Percentiles rank a stretch among this genome's conserved stretches.
Conservation (phyloP, 2,888 invertebrate genomes). For the Himalopsyche kuldschensis region DNA sequence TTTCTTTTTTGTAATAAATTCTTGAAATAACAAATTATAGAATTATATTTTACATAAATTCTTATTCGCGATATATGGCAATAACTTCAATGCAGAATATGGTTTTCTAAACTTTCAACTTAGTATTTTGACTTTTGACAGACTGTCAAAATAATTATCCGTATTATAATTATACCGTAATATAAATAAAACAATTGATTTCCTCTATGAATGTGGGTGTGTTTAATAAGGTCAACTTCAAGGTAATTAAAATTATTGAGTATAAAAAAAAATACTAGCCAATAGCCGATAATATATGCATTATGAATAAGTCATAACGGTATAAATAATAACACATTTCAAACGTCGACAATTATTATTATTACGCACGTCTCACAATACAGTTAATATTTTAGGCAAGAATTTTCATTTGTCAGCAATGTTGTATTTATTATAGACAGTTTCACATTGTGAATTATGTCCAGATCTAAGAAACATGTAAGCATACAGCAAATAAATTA, state of each 20-base stretch:
- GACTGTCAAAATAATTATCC: slow-evolving; percentile 26
- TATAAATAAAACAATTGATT: slow-evolving; percentile 6
- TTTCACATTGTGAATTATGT: neutral
- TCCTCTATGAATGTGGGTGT: slow-evolving; percentile 77
- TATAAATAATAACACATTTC: neutral
- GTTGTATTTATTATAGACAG: neutral
- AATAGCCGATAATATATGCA: slow-evolving; percentile 5
- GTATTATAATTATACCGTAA: too few species aligned
- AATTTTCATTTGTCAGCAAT: neutral
- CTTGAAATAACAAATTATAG: too few species aligned
- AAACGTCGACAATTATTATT: neutral
- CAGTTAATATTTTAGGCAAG: neutral
- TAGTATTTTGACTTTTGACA: slow-evolving; percentile 23
- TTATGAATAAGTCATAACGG: neutral
- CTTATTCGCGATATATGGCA: neutral
- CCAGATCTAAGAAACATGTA: neutral
- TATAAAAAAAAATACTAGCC: slow-evolving; percentile 4
- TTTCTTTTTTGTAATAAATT: too few species aligned
- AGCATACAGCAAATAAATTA: neutral
- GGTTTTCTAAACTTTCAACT: neutral
- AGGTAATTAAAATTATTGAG: slow-evolving; percentile 56
- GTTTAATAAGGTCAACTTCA: slow-evolving; percentile 78
- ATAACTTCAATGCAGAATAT: neutral
- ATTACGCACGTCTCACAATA: neutral
- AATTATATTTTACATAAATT: too few species aligned